These are phyloP conservation scores for Crotalus viridis DNA, from an alignment of 2,113 vertebrate species.

Conservation along the genomic window DNA sequence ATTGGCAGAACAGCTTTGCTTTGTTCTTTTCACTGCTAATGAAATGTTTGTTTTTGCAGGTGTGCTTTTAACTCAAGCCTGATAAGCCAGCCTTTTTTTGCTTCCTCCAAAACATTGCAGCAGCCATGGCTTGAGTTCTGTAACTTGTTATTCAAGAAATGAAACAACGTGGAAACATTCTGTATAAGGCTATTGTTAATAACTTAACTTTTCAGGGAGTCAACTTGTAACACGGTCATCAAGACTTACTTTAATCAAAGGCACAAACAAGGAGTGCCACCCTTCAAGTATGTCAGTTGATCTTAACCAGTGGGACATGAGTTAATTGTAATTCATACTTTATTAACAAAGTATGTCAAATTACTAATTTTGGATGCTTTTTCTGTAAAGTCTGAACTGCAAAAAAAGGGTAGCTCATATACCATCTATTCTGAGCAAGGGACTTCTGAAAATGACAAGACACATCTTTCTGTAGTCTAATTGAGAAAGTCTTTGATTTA, in stretches of 20 bases:
- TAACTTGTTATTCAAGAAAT: not conserved
- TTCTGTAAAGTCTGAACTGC: not conserved
- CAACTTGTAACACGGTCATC: not conserved
- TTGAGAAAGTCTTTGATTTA: not conserved
- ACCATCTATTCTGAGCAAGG: not conserved
- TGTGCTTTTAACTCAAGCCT: conserved; percentile 64
- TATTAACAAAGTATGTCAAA: not conserved
- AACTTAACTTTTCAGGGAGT: not conserved
- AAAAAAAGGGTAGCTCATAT: not conserved
- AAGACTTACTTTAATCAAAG: not conserved
- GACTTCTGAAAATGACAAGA: not conserved
- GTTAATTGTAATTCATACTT: not conserved
- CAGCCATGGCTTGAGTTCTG: conserved; percentile 29
- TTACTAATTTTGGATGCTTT: not conserved
- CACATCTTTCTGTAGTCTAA: not conserved
- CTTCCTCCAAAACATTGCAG: conserved; percentile 7
- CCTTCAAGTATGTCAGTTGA: not conserved
- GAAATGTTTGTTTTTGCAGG: conserved; percentile 65
- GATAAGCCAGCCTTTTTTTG: conserved; percentile 49
- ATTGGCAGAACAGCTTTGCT: conserved; percentile 60
- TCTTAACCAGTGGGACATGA: not conserved
- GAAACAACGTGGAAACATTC: not conserved
- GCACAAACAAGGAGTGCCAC: not conserved
- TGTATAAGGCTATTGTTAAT: not conserved
- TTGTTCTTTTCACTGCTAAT: conserved; percentile 63